These are phyloP conservation scores for Darevskia mixta DNA, from an alignment of 2,797 vertebrate species.

Conservation along the genomic window DNA sequence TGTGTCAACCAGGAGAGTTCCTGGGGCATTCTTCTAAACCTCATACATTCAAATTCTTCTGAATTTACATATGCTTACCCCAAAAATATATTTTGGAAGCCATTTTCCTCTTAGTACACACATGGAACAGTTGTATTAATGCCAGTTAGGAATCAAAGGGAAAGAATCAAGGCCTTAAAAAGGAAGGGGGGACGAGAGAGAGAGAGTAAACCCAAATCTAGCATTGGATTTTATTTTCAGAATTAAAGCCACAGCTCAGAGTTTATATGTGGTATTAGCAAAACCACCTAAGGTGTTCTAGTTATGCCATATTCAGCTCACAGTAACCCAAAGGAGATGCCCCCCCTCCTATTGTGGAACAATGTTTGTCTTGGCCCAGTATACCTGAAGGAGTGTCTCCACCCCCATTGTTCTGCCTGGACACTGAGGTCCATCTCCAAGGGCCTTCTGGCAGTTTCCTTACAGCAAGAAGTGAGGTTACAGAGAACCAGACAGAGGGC, in stretches of 20 bases:
- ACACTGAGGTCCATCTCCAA: too few species aligned
- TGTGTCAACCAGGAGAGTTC: neutral
- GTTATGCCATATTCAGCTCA: too few species aligned
- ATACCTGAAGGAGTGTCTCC: neutral
- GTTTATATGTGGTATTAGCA: neutral
- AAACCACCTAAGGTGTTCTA: neutral
- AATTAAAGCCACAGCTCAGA: neutral
- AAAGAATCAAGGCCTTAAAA: neutral
- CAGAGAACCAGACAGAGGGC: too few species aligned
- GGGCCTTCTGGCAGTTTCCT: too few species aligned
- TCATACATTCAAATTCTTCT: constrained; percentile 12
- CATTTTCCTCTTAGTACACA: neutral
- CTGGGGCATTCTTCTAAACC: neutral
- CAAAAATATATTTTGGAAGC: neutral
- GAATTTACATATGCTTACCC: neutral
- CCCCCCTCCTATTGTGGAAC: neutral
- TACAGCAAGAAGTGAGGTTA: too few species aligned
- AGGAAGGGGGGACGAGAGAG: too few species aligned
- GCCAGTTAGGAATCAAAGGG: neutral
- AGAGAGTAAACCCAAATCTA: neutral
- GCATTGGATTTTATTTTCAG: neutral
- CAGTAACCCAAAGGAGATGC: too few species aligned
- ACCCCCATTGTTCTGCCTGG: neutral
- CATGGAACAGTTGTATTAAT: neutral
- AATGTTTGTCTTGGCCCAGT: neutral